These are phyloP conservation scores for Bovichtus diacanthus DNA, from an alignment of 2,797 vertebrate species.

Conservation along the genomic window DNA sequence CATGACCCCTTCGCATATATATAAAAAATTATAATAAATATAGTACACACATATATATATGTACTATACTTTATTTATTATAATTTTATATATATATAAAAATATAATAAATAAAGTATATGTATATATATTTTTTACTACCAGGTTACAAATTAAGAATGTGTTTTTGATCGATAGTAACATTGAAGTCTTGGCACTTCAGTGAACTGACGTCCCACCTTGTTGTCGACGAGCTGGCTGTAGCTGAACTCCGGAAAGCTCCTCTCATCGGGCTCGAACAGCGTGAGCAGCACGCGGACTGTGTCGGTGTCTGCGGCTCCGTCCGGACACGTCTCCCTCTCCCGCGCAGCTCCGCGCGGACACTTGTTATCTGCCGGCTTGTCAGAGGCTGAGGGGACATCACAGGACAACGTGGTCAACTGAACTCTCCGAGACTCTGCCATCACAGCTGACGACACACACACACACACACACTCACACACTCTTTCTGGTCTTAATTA, in stretches of 20 bases:
- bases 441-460: conserved; percentile 73
- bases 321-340: background rate
- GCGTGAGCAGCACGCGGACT: conserved; percentile 84
- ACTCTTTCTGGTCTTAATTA: too few species aligned
- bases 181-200: background rate
- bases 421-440: conserved; percentile 88
- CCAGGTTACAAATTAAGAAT: background rate
- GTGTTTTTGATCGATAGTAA: too few species aligned
- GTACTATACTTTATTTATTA: too few species aligned
- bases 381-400: conserved; percentile 63
- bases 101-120: too few species aligned
- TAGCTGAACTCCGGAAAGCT: conserved; percentile 94
- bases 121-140: too few species aligned
- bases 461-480: too few species aligned
- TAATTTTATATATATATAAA: too few species aligned
- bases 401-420: conserved; percentile 82
- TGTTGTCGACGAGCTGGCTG: conserved; percentile 85
- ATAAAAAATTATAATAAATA: too few species aligned
- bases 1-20: too few species aligned
- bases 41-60: too few species aligned
- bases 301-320: conserved; percentile 53
- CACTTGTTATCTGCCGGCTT: conserved; percentile 47
- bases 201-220: conserved; percentile 75
- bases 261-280: conserved; percentile 90
- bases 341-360: background rate